phyloP scores from a whole-genome alignment of 2,888 invertebrate species.

The Hypomecis atomaria region DNA sequence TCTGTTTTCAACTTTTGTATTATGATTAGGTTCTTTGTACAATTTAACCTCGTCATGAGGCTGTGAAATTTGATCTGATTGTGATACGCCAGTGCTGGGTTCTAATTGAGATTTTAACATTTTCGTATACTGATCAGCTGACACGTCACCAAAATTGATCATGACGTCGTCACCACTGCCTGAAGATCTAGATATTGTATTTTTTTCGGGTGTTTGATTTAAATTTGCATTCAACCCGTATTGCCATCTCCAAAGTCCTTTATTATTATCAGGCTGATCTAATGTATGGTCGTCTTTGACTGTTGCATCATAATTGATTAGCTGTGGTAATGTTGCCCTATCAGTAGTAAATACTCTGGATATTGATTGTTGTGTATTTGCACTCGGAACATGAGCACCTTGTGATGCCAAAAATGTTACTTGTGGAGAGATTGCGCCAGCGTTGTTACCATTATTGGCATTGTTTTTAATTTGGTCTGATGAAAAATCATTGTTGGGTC shows the following conservation, averaged over 20 bases:
- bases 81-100: slow-evolving; percentile 40
- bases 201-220: slow-evolving; percentile 65
- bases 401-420: slow-evolving; percentile 79
- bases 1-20: slow-evolving; percentile 24
- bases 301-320: slow-evolving; percentile 74
- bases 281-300: slow-evolving; percentile 54
- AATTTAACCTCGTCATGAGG: slow-evolving; percentile 25
- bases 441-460: slow-evolving; percentile 60
- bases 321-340: slow-evolving; percentile 70
- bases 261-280: slow-evolving; percentile 66
- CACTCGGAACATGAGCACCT: slow-evolving; percentile 72
- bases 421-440: slow-evolving; percentile 72
- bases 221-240: slow-evolving; percentile 69
- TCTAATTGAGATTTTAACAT: slow-evolving; percentile 68
- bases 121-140: slow-evolving; percentile 71
- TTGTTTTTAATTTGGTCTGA: slow-evolving; percentile 66
- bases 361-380: slow-evolving; percentile 61
- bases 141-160: slow-evolving; percentile 77
- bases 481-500: slow-evolving; percentile 61
- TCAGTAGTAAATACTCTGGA: slow-evolving; percentile 67
- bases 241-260: slow-evolving; percentile 79
- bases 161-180: slow-evolving; percentile 72
- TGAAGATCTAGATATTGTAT: slow-evolving; percentile 75
- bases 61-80: slow-evolving; percentile 41
- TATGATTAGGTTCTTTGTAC: slow-evolving; percentile 33